Conservation (phyloP, 2,113 vertebrate species). For the rat (Rattus norvegicus) region DNA sequence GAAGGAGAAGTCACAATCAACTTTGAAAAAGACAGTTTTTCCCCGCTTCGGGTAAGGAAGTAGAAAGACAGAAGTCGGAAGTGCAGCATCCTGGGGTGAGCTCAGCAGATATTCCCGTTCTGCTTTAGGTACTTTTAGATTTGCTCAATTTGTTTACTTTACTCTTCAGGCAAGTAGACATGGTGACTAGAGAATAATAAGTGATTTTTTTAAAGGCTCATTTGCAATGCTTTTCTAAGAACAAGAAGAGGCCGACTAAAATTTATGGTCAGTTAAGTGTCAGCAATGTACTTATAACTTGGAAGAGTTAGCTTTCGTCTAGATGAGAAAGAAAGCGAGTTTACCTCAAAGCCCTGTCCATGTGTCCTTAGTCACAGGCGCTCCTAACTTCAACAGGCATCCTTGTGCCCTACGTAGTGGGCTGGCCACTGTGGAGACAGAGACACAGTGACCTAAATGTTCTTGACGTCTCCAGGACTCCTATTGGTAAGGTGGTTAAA, state of each 20-base stretch:
- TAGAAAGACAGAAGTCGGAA: not conserved
- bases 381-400: not conserved
- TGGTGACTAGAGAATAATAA: not conserved
- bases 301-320: not conserved
- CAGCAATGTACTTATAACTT: not conserved
- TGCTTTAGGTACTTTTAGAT: not conserved
- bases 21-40: not conserved
- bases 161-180: not conserved
- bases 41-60: fast-evolving
- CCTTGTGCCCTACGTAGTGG: not conserved
- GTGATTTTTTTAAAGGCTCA: not conserved
- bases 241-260: not conserved
- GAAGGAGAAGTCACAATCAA: not conserved
- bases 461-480: constrained; percentile 29
- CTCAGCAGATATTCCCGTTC: fast-evolving
- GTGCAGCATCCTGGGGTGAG: fast-evolving
- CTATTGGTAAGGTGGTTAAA: constrained; percentile 19
- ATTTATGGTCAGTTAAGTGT: not conserved
- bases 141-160: not conserved
- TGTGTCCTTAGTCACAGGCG: not conserved
- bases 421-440: not conserved
- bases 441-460: not conserved
- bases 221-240: not conserved
- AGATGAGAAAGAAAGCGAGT: not conserved
- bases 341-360: not conserved